Evolutionary conservation across 2,113 vertebrate species (phyloP), one percentile per base, ranked within the genome.

Genomic region (Myrmophylax atrothorax): DNA sequence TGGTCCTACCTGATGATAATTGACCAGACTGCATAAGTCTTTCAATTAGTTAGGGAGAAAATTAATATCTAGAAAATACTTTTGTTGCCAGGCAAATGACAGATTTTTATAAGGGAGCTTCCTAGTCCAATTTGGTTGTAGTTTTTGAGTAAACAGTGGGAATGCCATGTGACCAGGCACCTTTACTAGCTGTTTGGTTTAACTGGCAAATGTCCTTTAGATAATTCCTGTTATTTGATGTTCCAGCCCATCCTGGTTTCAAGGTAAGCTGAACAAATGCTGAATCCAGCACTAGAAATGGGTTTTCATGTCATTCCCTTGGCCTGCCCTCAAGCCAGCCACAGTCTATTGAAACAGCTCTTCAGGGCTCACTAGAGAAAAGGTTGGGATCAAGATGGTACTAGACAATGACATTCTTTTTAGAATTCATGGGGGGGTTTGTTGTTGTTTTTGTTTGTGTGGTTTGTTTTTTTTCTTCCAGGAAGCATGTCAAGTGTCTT

Each of bases 181-280:
- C 56, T 58, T 82, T 56, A 81, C 20, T 78, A 89, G 55, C 33
- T 75, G 42, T 31, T 50, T 9, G 24, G 35, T 81, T 89, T 92
- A 83, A 70, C 2, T 47, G 47, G 38, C 37, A 77, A 86, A 58
- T 22, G 4, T 9, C 29, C 31, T 75, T 81, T 78, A 75, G 19
- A 49, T 80, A 76, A 20, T 56, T 92, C n/a, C 28, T 92, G 58
- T 49, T 91, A 56, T 87, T 93, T 85, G 62, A 80, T 70, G 47
- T 93, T 91, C 62, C 60, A 87, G 38, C 7, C 24, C 59, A 81
- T 93, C 84, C 58, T 75, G 42, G 66, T 92, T 89, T 85, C 85
- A 49, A 70, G 35, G 47, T 59, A 80, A 88, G 77, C 58, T 95
- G 68, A 95, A 76, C 60, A 94, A 92, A 91, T 14, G 47, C 37